A percentile compares a stretch with the other conserved stretches of the same genome.
Evolutionary conservation across 2,113 vertebrate species (phyloP).

Genomic region (Myotis davidii): DNA sequence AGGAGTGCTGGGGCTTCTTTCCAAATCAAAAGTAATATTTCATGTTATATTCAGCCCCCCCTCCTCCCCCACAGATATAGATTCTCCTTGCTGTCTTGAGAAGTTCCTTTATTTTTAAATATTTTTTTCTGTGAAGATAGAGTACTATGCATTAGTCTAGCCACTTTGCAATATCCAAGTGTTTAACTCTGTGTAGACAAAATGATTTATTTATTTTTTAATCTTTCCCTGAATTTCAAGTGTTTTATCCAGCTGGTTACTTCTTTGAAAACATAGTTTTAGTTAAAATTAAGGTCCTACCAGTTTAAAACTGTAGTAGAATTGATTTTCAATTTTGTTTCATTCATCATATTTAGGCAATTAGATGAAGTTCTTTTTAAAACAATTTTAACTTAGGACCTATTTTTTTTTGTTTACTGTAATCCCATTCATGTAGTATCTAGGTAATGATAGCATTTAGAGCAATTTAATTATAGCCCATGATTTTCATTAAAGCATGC

Average conservation of each 20-base stretch:
- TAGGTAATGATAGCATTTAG: constrained; percentile 82
- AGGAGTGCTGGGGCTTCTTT: neutral
- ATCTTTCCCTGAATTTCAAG: constrained; percentile 37
- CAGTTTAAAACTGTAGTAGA: constrained; percentile 8
- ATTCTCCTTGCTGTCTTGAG: neutral
- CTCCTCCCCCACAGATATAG: neutral
- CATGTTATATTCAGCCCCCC: neutral
- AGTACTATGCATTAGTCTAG: neutral
- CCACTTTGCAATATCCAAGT: constrained; percentile 25
- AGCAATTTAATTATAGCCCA: constrained; percentile 80
- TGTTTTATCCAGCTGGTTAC: constrained; percentile 27
- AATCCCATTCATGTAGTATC: constrained; percentile 81
- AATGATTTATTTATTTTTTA: neutral
- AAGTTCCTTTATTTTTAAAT: constrained; percentile 14
- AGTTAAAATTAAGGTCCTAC: constrained; percentile 45
- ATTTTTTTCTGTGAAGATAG: constrained; percentile 4
- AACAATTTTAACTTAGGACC: constrained; percentile 80
- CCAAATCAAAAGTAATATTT: neutral
- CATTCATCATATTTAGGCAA: constrained; percentile 75
- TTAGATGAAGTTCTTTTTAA: constrained; percentile 79
- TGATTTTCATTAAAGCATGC: constrained; percentile 79
- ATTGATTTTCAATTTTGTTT: constrained; percentile 77
- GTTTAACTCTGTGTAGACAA: constrained; percentile 29
- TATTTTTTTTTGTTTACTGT: constrained; percentile 84
- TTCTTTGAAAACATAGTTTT: constrained; percentile 28